Evolutionary conservation across 1,140 invertebrate species (phyloP).

Genomic region (Drosophila lowei): DNA sequence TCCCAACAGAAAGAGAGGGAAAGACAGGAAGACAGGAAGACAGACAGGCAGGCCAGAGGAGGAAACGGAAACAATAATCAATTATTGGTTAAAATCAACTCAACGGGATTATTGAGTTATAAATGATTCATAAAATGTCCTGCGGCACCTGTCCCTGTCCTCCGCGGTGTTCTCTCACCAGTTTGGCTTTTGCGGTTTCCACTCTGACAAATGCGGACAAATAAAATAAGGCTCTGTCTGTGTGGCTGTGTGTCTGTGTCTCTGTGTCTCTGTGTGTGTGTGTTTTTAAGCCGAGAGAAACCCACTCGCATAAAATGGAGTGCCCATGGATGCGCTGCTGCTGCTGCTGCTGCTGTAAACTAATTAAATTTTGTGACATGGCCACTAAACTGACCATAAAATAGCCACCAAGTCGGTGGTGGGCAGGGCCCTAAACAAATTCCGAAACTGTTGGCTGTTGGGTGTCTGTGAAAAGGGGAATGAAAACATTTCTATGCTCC

Average conservation of each 20-base stretch:
- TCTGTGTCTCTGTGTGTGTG: not conserved
- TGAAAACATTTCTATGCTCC: too few species aligned
- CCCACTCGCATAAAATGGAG: constrained; percentile 9
- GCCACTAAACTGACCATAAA: constrained; percentile 73
- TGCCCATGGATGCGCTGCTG: constrained; percentile 14
- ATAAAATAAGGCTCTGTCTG: constrained; percentile 49
- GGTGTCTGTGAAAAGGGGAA: not conserved
- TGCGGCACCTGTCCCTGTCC: constrained; percentile 61
- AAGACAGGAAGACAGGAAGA: not conserved
- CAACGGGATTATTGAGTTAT: constrained; percentile 79
- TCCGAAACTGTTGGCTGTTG: not conserved
- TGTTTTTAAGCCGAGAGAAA: not conserved
- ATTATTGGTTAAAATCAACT: constrained; percentile 81
- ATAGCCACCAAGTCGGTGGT: constrained; percentile 48
- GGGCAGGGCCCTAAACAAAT: constrained; percentile 6
- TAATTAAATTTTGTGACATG: constrained; percentile 73
- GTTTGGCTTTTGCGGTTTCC: constrained; percentile 67
- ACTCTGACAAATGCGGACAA: constrained; percentile 65
- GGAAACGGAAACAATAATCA: constrained; percentile 70
- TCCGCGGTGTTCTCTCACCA: constrained; percentile 1
- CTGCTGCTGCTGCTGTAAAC: constrained; percentile 12
- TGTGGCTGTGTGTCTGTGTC: not conserved
- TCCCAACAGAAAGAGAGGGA: constrained; percentile 10
- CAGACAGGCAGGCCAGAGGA: not conserved
- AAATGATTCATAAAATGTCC: constrained; percentile 80